Evolutionary conservation across 2,113 vertebrate species (phyloP).

Genomic region (Gorsachius goisagi): DNA sequence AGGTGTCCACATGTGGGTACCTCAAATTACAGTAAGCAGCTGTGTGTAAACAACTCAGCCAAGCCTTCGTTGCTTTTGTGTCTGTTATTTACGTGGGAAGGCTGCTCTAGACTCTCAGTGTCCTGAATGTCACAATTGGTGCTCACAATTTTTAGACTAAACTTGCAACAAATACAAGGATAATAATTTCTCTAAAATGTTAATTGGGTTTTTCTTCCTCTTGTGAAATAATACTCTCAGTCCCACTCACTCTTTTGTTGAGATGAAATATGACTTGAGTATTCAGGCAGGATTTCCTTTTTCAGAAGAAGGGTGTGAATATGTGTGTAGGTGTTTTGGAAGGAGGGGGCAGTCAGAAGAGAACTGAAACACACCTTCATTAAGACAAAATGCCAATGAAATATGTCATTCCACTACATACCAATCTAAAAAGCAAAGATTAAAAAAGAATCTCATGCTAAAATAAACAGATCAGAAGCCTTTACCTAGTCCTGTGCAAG

Average conservation of each 20-base stretch:
- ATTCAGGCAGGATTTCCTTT: neutral
- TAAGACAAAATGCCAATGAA: neutral
- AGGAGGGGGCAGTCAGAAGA: neutral
- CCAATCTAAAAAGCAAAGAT: neutral
- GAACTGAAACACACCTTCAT: neutral
- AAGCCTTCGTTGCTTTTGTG: fast-evolving
- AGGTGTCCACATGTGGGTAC: neutral
- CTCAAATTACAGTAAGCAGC: fast-evolving
- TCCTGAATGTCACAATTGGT: neutral
- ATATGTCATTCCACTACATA: neutral
- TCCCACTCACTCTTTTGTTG: neutral
- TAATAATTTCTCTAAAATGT: neutral
- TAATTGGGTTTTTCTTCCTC: neutral
- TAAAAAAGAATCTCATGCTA: neutral
- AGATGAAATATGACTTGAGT: neutral
- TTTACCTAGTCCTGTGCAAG: neutral
- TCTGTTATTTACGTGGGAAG: neutral
- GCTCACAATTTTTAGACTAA: neutral
- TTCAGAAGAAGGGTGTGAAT: neutral
- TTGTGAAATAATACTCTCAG: neutral
- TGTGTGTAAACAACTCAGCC: neutral
- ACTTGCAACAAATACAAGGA: neutral
- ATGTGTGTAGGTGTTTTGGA: neutral
- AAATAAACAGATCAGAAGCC: neutral
- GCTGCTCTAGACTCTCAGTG: neutral